Evolutionary conservation across 1,140 invertebrate genomes (phyloP), one percentile per base, ranked within the genome.

Genomic region (Parasteatoda tepidariorum): DNA sequence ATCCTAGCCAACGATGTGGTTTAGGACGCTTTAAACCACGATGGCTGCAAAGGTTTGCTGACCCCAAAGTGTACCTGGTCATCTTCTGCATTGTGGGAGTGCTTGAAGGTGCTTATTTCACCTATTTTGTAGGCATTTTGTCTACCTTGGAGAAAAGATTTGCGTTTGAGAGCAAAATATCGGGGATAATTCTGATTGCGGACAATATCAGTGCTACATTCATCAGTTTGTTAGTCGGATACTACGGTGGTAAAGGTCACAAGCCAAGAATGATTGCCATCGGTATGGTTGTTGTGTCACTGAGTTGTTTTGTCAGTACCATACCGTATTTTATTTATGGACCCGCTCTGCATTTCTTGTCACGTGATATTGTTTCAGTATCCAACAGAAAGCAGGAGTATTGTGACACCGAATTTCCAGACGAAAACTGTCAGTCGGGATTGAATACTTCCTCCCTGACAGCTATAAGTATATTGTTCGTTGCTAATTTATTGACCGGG

Each of bases 101-200:
- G 85, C 91, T 94, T 66, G 93, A 94, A 85, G 92, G 92, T n/a
- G 93, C 94, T 81, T 92, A 93, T 83, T 94, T 93, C 86, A 92
- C 93, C 1, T 95, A 95, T 86, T 94, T 93, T 83, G 93, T 93
- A 86, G 93, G 93, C 15, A 94, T 93, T 5, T 92, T 95, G 41
- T 93, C 94, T 41, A 95, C 94, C 0, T 90, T 95, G 34, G 94
- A 95, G 88, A 95, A 95, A 86, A 90, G 94, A 85, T 95, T 94
- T 87, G 94, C 93, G 86, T 94, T 95, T 86, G 93, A 93, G 0
- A 94, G 93, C 15, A 92, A 92, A 88, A 93, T 93, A 41, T 93
- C 93, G 61, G 93, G 93, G 92, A 87, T 87, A 13, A 86, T 87
- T 30, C 33, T 87, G 64, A 87, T 87, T 30, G 85, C 86, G 0